Evolutionary conservation across 2,113 vertebrate genomes (phyloP).

Genomic region (Galemys pyrenaicus): DNA sequence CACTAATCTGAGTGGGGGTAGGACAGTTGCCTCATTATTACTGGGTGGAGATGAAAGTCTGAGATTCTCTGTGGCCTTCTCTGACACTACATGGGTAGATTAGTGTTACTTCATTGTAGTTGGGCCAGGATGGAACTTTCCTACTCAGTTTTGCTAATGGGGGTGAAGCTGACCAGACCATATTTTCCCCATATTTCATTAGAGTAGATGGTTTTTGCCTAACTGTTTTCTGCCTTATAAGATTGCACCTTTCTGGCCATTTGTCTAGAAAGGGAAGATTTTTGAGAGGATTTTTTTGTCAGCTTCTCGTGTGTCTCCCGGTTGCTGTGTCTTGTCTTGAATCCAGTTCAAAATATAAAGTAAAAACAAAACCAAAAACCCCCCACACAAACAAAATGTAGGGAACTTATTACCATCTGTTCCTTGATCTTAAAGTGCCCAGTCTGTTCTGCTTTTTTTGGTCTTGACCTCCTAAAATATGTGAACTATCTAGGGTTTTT

Average conservation of each 20-base stretch:
- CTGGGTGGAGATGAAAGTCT: neutral
- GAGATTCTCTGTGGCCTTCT: neutral
- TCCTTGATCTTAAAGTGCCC: neutral
- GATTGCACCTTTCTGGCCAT: neutral
- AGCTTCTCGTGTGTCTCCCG: neutral
- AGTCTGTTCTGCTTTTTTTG: neutral
- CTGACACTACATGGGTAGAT: neutral
- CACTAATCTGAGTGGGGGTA: neutral
- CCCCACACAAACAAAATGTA: neutral
- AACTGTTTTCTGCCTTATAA: neutral
- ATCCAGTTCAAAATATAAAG: neutral
- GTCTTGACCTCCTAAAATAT: neutral
- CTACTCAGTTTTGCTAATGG: neutral
- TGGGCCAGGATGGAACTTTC: neutral
- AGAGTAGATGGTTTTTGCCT: neutral
- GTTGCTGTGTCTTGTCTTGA: neutral
- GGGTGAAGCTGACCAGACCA: no score
- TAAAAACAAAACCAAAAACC: neutral
- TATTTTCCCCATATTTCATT: neutral
- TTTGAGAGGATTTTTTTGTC: neutral
- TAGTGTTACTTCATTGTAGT: no score
- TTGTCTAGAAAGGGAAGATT: neutral
- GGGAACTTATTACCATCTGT: neutral
- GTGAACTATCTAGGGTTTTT: neutral
- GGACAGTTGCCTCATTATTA: neutral